Evolutionary conservation across 2,888 invertebrate genomes (phyloP).

Genomic region (Watsonalla cultraria): DNA sequence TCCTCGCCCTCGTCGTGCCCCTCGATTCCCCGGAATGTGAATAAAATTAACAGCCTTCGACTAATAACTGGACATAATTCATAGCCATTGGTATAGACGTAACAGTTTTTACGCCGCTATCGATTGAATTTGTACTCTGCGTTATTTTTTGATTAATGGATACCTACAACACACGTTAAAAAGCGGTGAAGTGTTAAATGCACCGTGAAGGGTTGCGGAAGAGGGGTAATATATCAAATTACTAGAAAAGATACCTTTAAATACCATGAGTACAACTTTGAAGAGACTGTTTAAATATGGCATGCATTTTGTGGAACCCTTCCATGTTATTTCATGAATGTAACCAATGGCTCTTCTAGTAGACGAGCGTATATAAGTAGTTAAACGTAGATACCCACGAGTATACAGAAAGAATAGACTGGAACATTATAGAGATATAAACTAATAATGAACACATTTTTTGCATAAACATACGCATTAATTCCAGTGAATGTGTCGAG

Average conservation of each 20-base stretch:
- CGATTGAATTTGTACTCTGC: conserved; percentile 35
- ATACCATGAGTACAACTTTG: not conserved
- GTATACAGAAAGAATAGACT: too few species aligned
- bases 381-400: too few species aligned
- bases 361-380: not conserved
- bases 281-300: too few species aligned
- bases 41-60: conserved; percentile 51
- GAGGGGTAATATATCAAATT: conserved; percentile 19
- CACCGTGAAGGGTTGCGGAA: not conserved
- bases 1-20: conserved; percentile 36
- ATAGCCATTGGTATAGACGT: conserved; percentile 21
- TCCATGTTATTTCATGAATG: too few species aligned
- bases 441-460: too few species aligned
- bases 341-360: not conserved
- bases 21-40: conserved; percentile 59
- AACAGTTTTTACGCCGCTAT: conserved; percentile 43
- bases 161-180: conserved; percentile 59
- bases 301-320: too few species aligned
- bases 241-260: conserved; percentile 3
- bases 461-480: conserved; percentile 16
- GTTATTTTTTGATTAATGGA: conserved; percentile 61
- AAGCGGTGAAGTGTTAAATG: conserved; percentile 58
- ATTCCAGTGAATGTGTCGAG: conserved; percentile 44
- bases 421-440: too few species aligned
- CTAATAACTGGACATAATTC: conserved; percentile 29